Evolutionary conservation across 2,113 vertebrate species (phyloP).

Genomic region (Lepus timidus): DNA sequence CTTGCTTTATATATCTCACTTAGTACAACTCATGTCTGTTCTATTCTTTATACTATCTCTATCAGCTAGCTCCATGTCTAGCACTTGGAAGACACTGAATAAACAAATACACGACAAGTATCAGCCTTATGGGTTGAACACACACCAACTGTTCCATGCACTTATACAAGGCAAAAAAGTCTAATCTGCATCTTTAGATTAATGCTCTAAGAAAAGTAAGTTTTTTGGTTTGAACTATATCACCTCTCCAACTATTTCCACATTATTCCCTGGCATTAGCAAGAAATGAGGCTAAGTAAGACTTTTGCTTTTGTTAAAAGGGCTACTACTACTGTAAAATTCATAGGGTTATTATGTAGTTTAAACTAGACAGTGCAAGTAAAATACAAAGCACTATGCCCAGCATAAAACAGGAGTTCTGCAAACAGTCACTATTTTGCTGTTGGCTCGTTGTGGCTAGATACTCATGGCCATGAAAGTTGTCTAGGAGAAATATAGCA

Average conservation of each 20-base stretch:
- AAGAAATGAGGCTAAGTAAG: background rate
- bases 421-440: background rate
- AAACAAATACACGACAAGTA: background rate
- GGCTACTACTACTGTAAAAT: background rate
- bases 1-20: background rate
- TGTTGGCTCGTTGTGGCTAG: background rate
- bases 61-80: background rate
- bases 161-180: background rate
- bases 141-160: background rate
- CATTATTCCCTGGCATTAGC: background rate
- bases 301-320: background rate
- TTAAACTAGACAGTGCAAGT: background rate
- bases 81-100: background rate
- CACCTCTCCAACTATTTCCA: background rate
- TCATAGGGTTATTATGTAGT: background rate
- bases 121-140: background rate
- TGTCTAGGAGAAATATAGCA: background rate
- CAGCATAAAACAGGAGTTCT: background rate
- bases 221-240: accelerated
- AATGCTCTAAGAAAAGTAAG: too few relatives aligned
- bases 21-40: background rate
- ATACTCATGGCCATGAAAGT: background rate
- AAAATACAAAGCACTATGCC: background rate
- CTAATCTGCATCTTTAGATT: accelerated
- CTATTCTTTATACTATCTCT: background rate